phyloP scores from a whole-genome alignment of 1,140 invertebrate genomes.

The Glomeris maerens region DNA sequence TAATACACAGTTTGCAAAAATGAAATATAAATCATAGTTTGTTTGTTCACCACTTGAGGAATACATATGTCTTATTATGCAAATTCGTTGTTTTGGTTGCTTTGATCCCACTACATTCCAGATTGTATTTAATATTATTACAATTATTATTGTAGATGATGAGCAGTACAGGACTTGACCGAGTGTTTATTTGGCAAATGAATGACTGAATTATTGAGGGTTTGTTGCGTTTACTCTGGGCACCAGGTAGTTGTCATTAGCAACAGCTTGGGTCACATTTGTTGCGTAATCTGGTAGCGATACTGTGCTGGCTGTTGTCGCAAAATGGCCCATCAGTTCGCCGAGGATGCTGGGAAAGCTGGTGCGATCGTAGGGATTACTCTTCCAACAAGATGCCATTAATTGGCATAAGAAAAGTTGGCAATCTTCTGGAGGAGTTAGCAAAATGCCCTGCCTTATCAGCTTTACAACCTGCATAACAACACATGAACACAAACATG shows the following conservation, averaged over 20 bases:
- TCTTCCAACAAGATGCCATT: constrained; percentile 75
- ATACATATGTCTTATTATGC: too few relatives aligned
- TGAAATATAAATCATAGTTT: too few relatives aligned
- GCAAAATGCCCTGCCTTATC: constrained; percentile 63
- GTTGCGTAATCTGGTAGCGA: background rate
- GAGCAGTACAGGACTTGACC: too few relatives aligned
- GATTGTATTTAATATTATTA: too few relatives aligned
- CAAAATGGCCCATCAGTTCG: constrained; percentile 31
- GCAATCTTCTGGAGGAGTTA: constrained; percentile 68
- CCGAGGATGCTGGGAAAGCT: constrained; percentile 55
- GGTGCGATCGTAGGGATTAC: constrained; percentile 60
- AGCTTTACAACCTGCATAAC: constrained; percentile 54
- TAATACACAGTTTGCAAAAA: too few relatives aligned
- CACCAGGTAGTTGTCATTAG: background rate
- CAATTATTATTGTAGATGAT: too few relatives aligned
- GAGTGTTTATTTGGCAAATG: too few relatives aligned
- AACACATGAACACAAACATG: constrained; percentile 1
- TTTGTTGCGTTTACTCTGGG: too few relatives aligned
- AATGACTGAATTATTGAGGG: too few relatives aligned
- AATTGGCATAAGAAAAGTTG: constrained; percentile 58
- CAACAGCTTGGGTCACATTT: background rate
- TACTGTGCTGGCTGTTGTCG: background rate
- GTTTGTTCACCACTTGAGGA: too few relatives aligned
- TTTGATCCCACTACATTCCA: too few relatives aligned
- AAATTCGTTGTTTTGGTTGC: too few relatives aligned